Evolutionary conservation across 2,113 vertebrate genomes (phyloP).

Genomic region (Boulengeromyrus knoepffleri): DNA sequence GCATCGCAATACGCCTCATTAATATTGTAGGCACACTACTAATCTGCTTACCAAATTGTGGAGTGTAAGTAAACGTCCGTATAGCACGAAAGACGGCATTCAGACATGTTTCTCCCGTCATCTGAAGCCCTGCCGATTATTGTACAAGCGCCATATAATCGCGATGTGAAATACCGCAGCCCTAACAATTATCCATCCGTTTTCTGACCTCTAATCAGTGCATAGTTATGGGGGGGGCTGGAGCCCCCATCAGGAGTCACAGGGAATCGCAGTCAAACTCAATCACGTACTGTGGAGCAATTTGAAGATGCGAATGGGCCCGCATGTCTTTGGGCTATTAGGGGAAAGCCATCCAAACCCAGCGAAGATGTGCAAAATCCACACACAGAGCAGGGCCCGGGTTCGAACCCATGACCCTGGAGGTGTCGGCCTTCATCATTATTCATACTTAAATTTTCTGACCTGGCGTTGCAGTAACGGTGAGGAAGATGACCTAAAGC

Average conservation of each 20-base stretch:
- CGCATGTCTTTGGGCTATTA: neutral
- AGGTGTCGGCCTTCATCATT: neutral
- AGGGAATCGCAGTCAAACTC: neutral
- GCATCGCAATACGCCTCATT: neutral
- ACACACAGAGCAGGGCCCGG: neutral
- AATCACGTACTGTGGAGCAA: neutral
- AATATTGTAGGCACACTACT: neutral
- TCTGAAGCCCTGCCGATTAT: neutral
- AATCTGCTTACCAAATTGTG: neutral
- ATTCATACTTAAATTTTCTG: neutral
- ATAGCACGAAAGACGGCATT: neutral
- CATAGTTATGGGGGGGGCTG: neutral
- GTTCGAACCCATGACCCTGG: neutral
- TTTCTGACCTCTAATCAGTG: neutral
- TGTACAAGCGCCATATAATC: neutral
- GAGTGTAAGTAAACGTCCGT: neutral
- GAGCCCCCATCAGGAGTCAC: neutral
- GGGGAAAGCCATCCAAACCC: neutral
- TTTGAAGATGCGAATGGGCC: neutral
- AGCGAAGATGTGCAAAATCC: neutral
- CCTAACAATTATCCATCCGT: neutral
- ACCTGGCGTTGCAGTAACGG: neutral
- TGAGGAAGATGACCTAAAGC: neutral
- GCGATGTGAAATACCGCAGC: neutral
- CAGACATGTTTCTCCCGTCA: neutral